phyloP scores from a whole-genome alignment of 2,113 vertebrate species.

The Rhadina sibilatrix region DNA sequence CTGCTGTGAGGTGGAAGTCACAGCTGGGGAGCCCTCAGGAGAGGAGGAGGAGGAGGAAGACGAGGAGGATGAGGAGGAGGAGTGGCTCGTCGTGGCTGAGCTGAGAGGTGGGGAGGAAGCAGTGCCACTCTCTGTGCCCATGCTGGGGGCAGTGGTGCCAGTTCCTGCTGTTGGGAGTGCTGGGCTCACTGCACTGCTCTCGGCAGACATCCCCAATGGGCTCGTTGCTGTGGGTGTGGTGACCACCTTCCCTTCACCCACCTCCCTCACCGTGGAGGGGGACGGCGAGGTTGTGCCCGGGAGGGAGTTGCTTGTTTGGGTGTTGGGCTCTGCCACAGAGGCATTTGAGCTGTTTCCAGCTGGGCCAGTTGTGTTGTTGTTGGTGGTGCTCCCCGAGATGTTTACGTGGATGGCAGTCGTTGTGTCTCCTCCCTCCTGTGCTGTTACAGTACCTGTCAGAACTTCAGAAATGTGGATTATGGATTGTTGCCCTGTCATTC shows the following conservation, averaged over 20 bases:
- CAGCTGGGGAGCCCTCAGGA: neutral
- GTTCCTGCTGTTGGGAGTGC: rapidly evolving
- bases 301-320: rapidly evolving
- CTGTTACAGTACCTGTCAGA: neutral
- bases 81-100: rapidly evolving
- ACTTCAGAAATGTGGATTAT: neutral
- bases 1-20: neutral
- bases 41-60: neutral
- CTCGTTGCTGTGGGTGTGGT: rapidly evolving
- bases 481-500: neutral
- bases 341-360: rapidly evolving
- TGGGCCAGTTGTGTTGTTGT: rapidly evolving
- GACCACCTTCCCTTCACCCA: neutral
- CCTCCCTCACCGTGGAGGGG: rapidly evolving
- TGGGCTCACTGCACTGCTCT: rapidly evolving
- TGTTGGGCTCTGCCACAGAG: rapidly evolving
- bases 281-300: neutral
- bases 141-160: rapidly evolving
- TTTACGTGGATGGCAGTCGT: rapidly evolving
- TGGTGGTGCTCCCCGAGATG: rapidly evolving
- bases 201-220: rapidly evolving
- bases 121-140: rapidly evolving
- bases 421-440: rapidly evolving
- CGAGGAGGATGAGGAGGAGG: neutral
- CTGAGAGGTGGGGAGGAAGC: neutral